Evolutionary conservation across 2,797 vertebrate genomes (phyloP), one percentile per base, ranked within the genome.

Genomic region (Falco biarmicus): DNA sequence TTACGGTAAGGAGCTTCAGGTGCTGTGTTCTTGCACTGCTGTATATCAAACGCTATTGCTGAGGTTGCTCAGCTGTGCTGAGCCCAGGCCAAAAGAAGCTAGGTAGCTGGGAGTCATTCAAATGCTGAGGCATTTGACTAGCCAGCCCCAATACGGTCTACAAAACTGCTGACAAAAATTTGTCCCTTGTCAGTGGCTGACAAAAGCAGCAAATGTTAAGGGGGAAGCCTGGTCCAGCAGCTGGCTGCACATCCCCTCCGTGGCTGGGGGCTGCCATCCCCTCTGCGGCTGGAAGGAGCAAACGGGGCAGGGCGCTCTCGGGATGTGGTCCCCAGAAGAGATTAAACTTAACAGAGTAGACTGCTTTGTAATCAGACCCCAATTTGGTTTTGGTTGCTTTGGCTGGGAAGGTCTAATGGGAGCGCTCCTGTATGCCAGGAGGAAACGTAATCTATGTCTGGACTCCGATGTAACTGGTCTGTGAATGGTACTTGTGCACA

Each of bases 161-260:
- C 56, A 84, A 73, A 91, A 47, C 28, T n/a, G 26, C 43, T 84
- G 73, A 37, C 39, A 84, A 59, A 92, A 73, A 29, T n/a, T 47
- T 11, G 57, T 70, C 28, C 48, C 53, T 54, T 57, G 31, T 53
- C 76, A 66, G 34, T 20, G 50, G 24, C 47, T 37, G 79, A 20
- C 31, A 34, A 51, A 79, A 29, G 47, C 24, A 43, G 32, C 31
- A 63, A 71, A 34, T 10, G 12, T 22, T 26, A 24, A 5, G 0
- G 0, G 3, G 48, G 64, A 63, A 76, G 60, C 22, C 51, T 34
- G 1, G 2, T 74, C 25, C 34, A 0, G 0, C 43, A 22, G 19
- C 39, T 17, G 48, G 47, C n/a, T 29, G 79, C 28, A 19, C 1
- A 0, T 15, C 9, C 14, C 45, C 71, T 51, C 41, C 39, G 14